Evolutionary conservation across 2,888 invertebrate species (phyloP).

Genomic region (Lasioglossum zephyrum): DNA sequence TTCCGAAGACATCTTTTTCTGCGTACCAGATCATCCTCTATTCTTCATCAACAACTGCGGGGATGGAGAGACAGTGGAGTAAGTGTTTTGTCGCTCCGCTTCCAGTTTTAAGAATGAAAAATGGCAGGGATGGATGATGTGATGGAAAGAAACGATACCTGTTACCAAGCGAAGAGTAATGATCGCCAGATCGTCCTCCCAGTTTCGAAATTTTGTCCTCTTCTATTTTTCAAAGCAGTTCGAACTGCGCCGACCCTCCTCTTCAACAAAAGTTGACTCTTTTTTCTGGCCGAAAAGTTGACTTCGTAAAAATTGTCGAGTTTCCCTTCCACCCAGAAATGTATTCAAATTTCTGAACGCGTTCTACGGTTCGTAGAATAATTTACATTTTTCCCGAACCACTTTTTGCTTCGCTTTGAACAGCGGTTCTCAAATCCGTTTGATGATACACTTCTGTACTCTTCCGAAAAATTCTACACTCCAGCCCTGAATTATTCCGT

Average conservation of each 20-base stretch:
- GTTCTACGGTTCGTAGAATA: background rate
- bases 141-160: background rate
- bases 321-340: background rate
- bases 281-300: background rate
- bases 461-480: background rate
- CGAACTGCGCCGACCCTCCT: background rate
- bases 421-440: background rate
- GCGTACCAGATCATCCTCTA: too few relatives aligned
- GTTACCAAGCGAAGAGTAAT: background rate
- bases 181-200: background rate
- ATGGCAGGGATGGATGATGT: background rate
- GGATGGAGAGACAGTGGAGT: background rate
- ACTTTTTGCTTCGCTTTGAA: background rate
- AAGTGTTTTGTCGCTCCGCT: background rate
- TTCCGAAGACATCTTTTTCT: background rate
- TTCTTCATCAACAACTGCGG: background rate
- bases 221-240: background rate
- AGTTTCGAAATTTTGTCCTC: background rate
- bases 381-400: constrained; percentile 13
- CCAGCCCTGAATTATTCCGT: background rate
- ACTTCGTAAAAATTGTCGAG: background rate
- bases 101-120: background rate
- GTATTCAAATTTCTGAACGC: constrained; percentile 8
- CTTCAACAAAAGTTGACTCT: background rate
- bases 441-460: background rate